A percentile compares a stretch with the other conserved stretches of the same genome.
Conservation (phyloP, 2,113 vertebrate species). For the Diglossa brunneiventris region DNA sequence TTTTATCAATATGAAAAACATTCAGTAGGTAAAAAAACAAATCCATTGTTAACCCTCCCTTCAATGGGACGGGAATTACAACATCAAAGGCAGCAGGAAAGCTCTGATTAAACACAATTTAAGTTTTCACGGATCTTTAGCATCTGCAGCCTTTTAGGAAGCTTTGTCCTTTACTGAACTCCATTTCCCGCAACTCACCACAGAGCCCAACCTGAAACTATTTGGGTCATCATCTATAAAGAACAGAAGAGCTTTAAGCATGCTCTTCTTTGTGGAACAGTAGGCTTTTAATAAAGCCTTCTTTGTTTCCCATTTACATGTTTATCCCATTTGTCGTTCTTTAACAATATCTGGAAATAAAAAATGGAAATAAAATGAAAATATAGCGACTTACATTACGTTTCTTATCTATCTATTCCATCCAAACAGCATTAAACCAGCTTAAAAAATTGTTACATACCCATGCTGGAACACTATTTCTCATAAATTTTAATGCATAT, state of each 20-base stretch:
- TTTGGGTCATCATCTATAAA: neutral
- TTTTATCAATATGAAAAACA: neutral
- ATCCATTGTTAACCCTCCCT: neutral
- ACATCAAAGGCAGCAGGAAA: neutral
- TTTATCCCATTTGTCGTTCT: neutral
- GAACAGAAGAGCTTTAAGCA: neutral
- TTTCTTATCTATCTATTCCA: neutral
- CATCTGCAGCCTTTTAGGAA: neutral
- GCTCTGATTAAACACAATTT: neutral
- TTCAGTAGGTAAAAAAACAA: neutral
- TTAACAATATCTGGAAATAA: neutral
- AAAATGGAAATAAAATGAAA: neutral
- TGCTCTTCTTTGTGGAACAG: fast-evolving
- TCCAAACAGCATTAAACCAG: neutral
- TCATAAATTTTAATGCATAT: neutral
- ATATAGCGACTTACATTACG: neutral
- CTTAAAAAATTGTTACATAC: neutral
- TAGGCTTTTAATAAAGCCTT: neutral
- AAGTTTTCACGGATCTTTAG: neutral
- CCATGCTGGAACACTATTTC: neutral
- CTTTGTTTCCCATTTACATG: neutral
- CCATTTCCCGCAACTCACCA: neutral
- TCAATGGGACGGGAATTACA: neutral
- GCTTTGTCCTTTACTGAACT: neutral
- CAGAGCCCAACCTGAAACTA: neutral